Evolutionary conservation across 2,888 invertebrate genomes (phyloP).

Genomic region (Dioctria linearis): DNA sequence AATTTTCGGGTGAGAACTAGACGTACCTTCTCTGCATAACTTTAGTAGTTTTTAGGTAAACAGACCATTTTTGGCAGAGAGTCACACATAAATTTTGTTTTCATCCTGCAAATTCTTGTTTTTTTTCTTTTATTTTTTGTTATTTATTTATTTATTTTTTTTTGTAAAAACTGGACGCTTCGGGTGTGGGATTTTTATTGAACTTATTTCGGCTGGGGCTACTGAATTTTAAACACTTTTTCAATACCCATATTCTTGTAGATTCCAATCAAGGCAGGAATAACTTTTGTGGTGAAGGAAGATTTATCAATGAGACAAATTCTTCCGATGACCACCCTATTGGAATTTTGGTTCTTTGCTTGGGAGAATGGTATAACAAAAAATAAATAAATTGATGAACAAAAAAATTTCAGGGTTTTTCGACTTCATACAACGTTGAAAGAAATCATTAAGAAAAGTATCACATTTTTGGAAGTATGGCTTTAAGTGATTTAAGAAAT

Average conservation of each 20-base stretch:
- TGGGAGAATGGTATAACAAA: neutral
- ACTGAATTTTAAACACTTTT: slow-evolving; percentile 20
- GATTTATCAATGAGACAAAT: slow-evolving; percentile 24
- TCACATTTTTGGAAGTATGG: too few relatives aligned
- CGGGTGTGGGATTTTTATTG: neutral
- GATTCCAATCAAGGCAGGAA: too few relatives aligned
- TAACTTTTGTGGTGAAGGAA: neutral
- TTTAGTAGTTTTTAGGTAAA: neutral
- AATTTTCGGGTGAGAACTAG: slow-evolving; percentile 21
- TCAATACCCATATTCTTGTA: neutral
- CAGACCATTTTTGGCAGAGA: neutral
- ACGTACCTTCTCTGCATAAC: neutral
- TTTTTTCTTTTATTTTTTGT: neutral
- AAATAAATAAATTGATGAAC: slow-evolving; percentile 62
- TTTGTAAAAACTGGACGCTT: neutral
- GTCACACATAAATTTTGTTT: slow-evolving; percentile 25
- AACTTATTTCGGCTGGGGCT: neutral
- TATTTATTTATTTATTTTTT: neutral
- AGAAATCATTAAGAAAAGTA: too few relatives aligned
- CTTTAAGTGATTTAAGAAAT: too few relatives aligned
- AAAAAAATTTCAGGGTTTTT: slow-evolving; percentile 16
- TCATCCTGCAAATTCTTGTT: neutral
- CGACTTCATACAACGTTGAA: too few relatives aligned
- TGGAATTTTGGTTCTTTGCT: neutral
- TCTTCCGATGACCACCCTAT: slow-evolving; percentile 23